These are phyloP conservation scores for Chorisops tibialis DNA, from an alignment of 2,888 invertebrate genomes.

Conservation along the genomic window DNA sequence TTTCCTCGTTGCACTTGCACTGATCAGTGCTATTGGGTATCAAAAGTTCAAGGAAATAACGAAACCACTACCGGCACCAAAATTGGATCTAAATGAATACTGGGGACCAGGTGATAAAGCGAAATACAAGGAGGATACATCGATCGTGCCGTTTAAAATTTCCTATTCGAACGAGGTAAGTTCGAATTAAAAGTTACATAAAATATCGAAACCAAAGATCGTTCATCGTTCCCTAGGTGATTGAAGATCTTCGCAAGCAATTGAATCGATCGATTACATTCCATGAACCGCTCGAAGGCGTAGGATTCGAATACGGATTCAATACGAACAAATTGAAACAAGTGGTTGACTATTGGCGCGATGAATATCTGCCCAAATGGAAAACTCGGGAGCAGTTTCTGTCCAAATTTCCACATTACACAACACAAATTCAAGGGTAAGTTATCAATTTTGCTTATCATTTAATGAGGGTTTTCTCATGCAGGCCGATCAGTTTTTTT, in stretches of 20 bases:
- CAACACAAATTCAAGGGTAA: conserved; percentile 68
- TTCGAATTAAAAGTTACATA: no score
- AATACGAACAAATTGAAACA: conserved; percentile 65
- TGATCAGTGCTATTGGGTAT: conserved; percentile 41
- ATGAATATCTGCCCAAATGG: conserved; percentile 67
- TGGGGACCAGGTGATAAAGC: conserved; percentile 47
- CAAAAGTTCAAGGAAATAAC: conserved; percentile 44
- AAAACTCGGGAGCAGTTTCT: conserved; percentile 62
- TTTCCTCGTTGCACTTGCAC: conserved; percentile 38
- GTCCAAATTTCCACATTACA: conserved; percentile 73
- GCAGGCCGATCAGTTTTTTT: no score
- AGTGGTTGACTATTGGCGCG: conserved; percentile 75
- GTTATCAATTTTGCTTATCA: conserved; percentile 19
- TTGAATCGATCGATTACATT: conserved; percentile 57
- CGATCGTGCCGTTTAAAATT: conserved; percentile 23
- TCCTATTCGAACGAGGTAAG: conserved; percentile 31
- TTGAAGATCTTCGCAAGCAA: conserved; percentile 60
- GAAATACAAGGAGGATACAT: conserved; percentile 42
- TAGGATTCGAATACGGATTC: conserved; percentile 78
- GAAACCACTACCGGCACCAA: conserved; percentile 42
- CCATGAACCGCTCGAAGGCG: conserved; percentile 61
- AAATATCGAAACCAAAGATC: no score
- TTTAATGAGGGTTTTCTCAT: no score
- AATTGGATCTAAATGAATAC: conserved; percentile 44
- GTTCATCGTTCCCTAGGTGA: conserved; percentile 48